phyloP scores from a whole-genome alignment of 2,113 vertebrate species.

The Excalfactoria chinensis region DNA sequence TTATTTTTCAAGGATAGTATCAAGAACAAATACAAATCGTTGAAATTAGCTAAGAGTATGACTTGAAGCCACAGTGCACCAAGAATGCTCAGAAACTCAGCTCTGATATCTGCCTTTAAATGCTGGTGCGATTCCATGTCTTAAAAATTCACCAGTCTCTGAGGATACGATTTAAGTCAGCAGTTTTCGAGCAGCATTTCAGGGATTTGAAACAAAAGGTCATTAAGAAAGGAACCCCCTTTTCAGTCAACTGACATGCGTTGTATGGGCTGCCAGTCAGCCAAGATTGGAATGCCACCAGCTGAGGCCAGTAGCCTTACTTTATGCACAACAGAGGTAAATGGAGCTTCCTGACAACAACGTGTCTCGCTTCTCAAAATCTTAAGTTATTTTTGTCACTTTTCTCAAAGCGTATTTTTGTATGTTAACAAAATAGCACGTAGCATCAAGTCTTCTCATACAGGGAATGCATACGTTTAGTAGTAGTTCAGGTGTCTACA shows the following conservation, averaged over 20 bases:
- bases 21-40: background rate
- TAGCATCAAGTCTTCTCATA: background rate
- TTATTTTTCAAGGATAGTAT: background rate
- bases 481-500: background rate
- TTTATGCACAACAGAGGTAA: background rate
- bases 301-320: background rate
- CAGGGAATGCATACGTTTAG: background rate
- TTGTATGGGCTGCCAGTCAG: background rate
- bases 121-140: background rate
- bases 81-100: background rate
- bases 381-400: conserved; percentile 44
- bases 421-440: conserved; percentile 30
- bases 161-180: background rate
- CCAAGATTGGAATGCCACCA: background rate
- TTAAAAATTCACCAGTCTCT: background rate
- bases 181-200: background rate
- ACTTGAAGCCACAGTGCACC: conserved; percentile 4
- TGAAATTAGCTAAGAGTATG: background rate
- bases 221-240: background rate
- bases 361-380: conserved; percentile 23
- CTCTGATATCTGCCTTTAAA: background rate
- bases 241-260: background rate
- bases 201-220: background rate
- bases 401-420: conserved; percentile 52
- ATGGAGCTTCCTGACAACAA: conserved; percentile 11